Base-by-base conservation (phyloP, 2,888 invertebrate genomes). In the Erebia aethiops region DNA sequence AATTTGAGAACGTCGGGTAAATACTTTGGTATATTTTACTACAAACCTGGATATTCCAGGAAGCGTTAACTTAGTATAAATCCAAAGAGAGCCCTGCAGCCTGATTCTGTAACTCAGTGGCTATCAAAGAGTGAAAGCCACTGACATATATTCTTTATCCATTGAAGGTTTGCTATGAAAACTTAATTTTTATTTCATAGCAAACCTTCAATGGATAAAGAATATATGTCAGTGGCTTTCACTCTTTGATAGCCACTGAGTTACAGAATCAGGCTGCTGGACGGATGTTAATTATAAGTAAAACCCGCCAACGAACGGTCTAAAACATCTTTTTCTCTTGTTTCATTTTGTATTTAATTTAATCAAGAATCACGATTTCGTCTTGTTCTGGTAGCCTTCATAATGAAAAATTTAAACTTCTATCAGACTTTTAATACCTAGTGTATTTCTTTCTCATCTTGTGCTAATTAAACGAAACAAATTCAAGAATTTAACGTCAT, bases 321-420 rank as follows among this genome's bases (percentile, higher is more conserved):
- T 61, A 43, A 61, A 18, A 46, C 13, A 43, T 61, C 61, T 43
- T 61, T 61, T 61, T 46, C 61, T 61, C 43, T 61, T 18, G 61
- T 62, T 49, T 62, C 49, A 49, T 21, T 62, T 62, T 62, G 62
- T 49, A 26, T 62, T 49, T 62, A 18, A 62, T 62, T 49, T 62
- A 62, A 62, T 62, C 49, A 62, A 21, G 49, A 61, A 49, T 49
- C 62, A 62, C 62, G 62, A 14, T 21, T 14, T 49, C 21, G 49
- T 62, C 62, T 49, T 21, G 3, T 62, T 62, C 43, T 60, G 41
- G 11, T 26, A 26, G 26, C 35, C 14, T 35, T 26, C 2, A 13
- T n/a, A 58, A 58, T 35, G 0, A 35, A n/a, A n/a, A n/a, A 58
- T 58, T 35, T 57, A 16, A 41, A 14, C 2, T 16, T 43, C 16